Evolutionary conservation across 2,797 vertebrate species (phyloP).

Genomic region (Dryobates pubescens): DNA sequence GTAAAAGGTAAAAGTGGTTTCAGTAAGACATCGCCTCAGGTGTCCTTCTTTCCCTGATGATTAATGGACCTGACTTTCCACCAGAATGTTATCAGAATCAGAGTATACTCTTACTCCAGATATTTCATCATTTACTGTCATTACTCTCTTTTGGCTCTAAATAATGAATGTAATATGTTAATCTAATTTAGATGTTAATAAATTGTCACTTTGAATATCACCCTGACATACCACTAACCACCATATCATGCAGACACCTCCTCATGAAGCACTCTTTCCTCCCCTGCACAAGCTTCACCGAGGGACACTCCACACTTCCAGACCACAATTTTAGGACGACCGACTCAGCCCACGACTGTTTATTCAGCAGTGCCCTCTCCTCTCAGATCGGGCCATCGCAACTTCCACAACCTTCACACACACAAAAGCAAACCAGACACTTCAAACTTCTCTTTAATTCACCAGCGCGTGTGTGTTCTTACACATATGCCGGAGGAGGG

Average conservation of each 20-base stretch:
- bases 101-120: not conserved
- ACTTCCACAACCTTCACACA: not conserved
- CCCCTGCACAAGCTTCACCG: not conserved
- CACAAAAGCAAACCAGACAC: not conserved
- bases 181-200: conserved; percentile 7
- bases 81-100: not conserved
- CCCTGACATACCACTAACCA: not conserved
- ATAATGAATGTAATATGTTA: not conserved
- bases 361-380: not conserved
- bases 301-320: not conserved
- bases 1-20: conserved; percentile 61
- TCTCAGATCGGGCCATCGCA: not conserved
- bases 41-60: not conserved
- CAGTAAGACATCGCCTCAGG: not conserved
- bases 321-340: not conserved
- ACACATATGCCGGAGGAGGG: not conserved
- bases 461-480: not conserved
- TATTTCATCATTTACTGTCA: not conserved
- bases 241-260: not conserved
- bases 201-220: conserved; percentile 10
- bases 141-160: not conserved
- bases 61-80: not conserved
- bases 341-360: fast-evolving
- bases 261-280: not conserved
- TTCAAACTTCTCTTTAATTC: not conserved